Evolutionary conservation across 2,797 vertebrate species (phyloP), one percentile per base, ranked within the genome.

Genomic region (Sebastolobus alascanus): DNA sequence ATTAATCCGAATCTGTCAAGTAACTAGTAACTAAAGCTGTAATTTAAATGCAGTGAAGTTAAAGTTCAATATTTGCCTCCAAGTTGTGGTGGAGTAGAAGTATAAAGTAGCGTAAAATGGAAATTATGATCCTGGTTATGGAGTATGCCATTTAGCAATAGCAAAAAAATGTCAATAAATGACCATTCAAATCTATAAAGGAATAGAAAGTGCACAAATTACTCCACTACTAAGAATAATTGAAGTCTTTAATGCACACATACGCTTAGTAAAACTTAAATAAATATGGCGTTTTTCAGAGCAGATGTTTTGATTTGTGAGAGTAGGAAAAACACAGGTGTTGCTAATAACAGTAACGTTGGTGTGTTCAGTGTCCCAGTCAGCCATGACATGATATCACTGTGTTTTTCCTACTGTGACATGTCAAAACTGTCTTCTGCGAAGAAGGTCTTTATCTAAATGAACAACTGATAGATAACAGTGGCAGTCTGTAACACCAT

Each of bases 1-100:
- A 46, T 46, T 18, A 46, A 46, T 46, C 43, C 0, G 1, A 8
- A 46, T 46, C 0, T 46, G 43, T 46, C 16, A 46, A 46, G 16
- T 46, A 46, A 46, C 43, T 46, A 46, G 7, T 46, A 46, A 46
- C 43, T 46, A 46, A 46, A 46, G 43, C 43, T 46, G 43, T 46
- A 46, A 46, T 46, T 3, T 46, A 46, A 7, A 46, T 46, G 16
- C 16, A 46, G 16, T 46, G 43, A 46, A 43, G 14, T 43, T 43
- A 43, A 43, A 43, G 40, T 43, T 43, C 40, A 16, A 31, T 31
- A 31, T 31, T 31, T 31, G 31, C 31, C 31, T 31, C 31, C 31
- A 31, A 31, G 5, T 31, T 31, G 31, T 5, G 6, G 31, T 31
- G 31, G 31, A 31, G 31, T 31, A 31, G 31, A 13, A 13, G 14